Evolutionary conservation across 2,888 invertebrate species (phyloP), one percentile per base, ranked within the genome.

Genomic region (Coleophora flavipennella): DNA sequence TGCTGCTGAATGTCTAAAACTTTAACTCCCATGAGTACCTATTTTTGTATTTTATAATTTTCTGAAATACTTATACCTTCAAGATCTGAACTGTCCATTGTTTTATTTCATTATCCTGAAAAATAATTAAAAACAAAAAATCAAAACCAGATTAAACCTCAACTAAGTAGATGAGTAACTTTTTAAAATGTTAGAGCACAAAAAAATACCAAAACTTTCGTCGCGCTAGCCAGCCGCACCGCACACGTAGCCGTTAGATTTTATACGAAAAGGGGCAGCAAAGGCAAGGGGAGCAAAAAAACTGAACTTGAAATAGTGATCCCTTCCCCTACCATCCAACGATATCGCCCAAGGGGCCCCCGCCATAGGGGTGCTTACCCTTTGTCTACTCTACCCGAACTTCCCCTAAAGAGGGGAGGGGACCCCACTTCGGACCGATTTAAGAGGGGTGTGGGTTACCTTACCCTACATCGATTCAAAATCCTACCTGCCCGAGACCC

Each of bases 361-460:
- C 61, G 77, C 38, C 59, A 66, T 68, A 70, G 73, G 83, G 81
- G 80, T 71, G 77, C 74, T 73, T 79, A 79, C 83, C 81, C 81
- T 81, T 80, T 83, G 83, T 77, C 74, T 75, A 66, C 77, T 76
- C 71, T 65, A 20, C n/a, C n/a, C 20, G 20, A 66, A 68, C 73
- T 68, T 74, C 76, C 77, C 79, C 67, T 73, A 72, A 58, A 59
- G 66, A 73, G 70, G 79, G 79, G 80, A 74, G 80, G 80, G 72
- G 66, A 74, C 76, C 81, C 81, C 81, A 76, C 75, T 78, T 67
- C 65, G 35, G 26, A 13, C 61, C 65, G 64, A 62, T 63, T 68
- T 64, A 69, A 66, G 71, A 71, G 80, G 79, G 72, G 68, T 64
- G 66, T 62, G 62, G 67, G 67, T 65, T 66, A 62, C 67, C 68